phyloP scores from a whole-genome alignment of 2,113 vertebrate genomes.

The Indicator maculatus region DNA sequence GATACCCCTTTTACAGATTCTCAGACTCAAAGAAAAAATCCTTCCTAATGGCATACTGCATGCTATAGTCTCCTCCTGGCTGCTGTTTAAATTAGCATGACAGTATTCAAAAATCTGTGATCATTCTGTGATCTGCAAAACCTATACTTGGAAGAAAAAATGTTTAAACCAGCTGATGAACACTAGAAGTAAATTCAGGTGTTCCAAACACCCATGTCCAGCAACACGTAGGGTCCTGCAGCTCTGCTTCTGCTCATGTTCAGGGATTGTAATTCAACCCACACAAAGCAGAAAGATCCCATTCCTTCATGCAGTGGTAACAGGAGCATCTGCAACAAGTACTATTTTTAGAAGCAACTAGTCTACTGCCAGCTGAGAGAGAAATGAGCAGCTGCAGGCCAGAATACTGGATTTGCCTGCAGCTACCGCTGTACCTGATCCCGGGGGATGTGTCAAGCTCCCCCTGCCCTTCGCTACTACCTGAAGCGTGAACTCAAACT shows the following conservation, averaged over 20 bases:
- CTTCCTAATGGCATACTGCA: background rate
- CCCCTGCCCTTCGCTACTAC: background rate
- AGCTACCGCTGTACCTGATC: background rate
- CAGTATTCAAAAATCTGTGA: background rate
- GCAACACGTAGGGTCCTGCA: background rate
- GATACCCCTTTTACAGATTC: background rate
- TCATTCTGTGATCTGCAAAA: background rate
- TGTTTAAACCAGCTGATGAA: background rate
- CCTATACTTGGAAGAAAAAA: background rate
- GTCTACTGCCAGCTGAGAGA: background rate
- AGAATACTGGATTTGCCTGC: background rate
- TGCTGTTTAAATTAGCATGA: background rate
- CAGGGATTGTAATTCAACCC: background rate
- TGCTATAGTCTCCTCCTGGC: background rate
- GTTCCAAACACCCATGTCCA: background rate
- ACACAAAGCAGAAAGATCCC: background rate
- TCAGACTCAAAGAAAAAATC: background rate
- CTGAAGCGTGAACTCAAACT: background rate
- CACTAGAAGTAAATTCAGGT: background rate
- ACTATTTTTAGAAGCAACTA: constrained; percentile 41
- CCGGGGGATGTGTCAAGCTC: rapidly evolving
- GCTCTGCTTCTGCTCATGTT: background rate
- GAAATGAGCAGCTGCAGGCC: background rate
- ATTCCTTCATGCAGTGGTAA: background rate
- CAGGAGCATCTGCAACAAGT: constrained; percentile 11